phyloP scores from a whole-genome alignment of 2,888 invertebrate genomes.

The Entomobrya multifasciata region DNA sequence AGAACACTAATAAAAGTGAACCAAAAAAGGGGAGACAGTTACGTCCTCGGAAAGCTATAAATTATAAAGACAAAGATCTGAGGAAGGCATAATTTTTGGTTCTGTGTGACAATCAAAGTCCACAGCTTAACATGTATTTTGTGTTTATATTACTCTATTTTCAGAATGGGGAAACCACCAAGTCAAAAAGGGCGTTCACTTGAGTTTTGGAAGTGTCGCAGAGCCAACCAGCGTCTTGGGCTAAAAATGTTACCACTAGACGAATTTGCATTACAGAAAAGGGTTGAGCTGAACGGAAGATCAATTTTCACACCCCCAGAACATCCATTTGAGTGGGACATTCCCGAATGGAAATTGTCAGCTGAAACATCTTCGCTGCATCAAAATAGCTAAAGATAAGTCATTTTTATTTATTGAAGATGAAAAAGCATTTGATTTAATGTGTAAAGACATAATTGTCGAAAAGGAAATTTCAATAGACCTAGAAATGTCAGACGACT shows the following conservation, averaged over 20 bases:
- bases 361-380: not conserved
- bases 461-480: constrained; percentile 12
- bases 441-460: too few relatives aligned
- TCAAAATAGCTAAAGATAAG: not conserved
- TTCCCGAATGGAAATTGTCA: not conserved
- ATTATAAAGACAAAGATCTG: constrained; percentile 15
- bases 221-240: constrained; percentile 2
- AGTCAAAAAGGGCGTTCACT: too few relatives aligned
- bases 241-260: not conserved
- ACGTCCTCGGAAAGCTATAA: not conserved
- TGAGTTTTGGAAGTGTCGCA: constrained; percentile 18
- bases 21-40: not conserved
- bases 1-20: not conserved
- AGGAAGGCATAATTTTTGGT: not conserved
- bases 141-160: too few relatives aligned
- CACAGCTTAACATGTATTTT: too few relatives aligned
- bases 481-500: not conserved
- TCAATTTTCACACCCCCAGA: not conserved
- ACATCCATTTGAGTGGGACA: not conserved
- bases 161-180: too few relatives aligned
- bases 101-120: too few relatives aligned
- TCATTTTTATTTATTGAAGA: not conserved
- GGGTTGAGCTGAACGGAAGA: not conserved
- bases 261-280: not conserved
- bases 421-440: not conserved